Evolutionary conservation across 2,888 invertebrate genomes (phyloP).

Genomic region (Drosophila pegasa): DNA sequence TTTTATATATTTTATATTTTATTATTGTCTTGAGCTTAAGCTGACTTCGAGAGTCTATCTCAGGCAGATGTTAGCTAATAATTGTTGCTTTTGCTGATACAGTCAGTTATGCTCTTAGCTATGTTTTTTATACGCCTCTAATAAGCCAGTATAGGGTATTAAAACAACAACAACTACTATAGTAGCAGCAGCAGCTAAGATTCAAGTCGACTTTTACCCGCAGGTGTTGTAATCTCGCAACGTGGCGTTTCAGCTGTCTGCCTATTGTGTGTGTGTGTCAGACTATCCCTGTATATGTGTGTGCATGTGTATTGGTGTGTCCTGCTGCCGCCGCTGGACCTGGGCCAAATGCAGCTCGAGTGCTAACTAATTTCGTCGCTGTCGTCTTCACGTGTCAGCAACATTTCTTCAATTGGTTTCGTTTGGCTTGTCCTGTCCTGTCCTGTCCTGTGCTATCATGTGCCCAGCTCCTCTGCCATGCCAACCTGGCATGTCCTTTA

Average conservation of each 20-base stretch:
- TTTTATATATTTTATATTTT: no score
- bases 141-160: not conserved
- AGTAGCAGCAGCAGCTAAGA: constrained; percentile 16
- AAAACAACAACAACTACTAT: constrained; percentile 1
- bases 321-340: constrained; percentile 51
- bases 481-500: constrained; percentile 54
- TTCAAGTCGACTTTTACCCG: constrained; percentile 61
- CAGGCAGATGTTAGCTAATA: no score
- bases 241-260: constrained; percentile 43
- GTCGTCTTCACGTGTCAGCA: constrained; percentile 73
- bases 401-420: constrained; percentile 80
- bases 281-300: constrained; percentile 14
- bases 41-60: no score
- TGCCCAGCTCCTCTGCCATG: constrained; percentile 9
- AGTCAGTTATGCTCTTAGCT: no score
- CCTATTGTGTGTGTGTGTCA: constrained; percentile 16
- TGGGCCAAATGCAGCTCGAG: constrained; percentile 71
- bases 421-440: constrained; percentile 59
- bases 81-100: no score
- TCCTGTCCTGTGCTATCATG: constrained; percentile 34
- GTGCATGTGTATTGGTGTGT: constrained; percentile 10
- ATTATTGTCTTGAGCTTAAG: no score
- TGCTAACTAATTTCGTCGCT: constrained; percentile 78
- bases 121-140: no score
- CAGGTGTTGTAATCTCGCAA: constrained; percentile 75